Base-by-base conservation (phyloP, 2,113 vertebrate genomes). In the Madoqua kirkii region DNA sequence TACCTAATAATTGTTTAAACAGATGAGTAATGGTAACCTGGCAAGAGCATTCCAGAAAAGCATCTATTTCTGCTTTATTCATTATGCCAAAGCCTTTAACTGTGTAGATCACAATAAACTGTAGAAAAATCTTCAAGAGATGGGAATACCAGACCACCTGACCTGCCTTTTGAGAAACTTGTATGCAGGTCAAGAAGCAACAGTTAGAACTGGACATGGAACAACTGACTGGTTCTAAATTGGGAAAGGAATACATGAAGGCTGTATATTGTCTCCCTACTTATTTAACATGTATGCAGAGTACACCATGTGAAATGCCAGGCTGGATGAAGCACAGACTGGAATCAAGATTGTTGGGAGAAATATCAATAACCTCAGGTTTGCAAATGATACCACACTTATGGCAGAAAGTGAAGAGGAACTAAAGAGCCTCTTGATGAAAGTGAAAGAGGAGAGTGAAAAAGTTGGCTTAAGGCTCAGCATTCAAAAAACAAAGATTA, bases 1-100 rank as follows among this genome's bases (percentile, higher is more conserved):
- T 54, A 33, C 17, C 76, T 91, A 57, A n/a, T 33, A n/a, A 54
- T 55, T 87, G 21, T 45, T 92, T 92, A 87, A 96, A n/a, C 43
- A 50, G 1, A 23, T 57, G 36, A 29, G 10, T 79, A 84, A 31
- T 60, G 67, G 54, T 71, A 59, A 87, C 43, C 55, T n/a, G 36
- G 64, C 64, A 67, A 67, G 8, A 21, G 33, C 36, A 19, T n/a
- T 67, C 64, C 64, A 67, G 64, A 67, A 36, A 67, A 36, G 17
- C 64, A 36, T n/a, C 16, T 67, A n/a, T 9, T 67, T 67, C 33
- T 67, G 62, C 7, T 67, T 67, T 67, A n/a, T 67, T 67, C 7
- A 67, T 5, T 67, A 67, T 4, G 16, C 64, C n/a, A 71, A 21
- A 71, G n/a, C 9, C 64, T 21, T 21, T 71, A 21, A 11, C n/a